These are phyloP conservation scores for Macrochelys suwanniensis DNA, from an alignment of 2,797 vertebrate species.

Conservation along the genomic window DNA sequence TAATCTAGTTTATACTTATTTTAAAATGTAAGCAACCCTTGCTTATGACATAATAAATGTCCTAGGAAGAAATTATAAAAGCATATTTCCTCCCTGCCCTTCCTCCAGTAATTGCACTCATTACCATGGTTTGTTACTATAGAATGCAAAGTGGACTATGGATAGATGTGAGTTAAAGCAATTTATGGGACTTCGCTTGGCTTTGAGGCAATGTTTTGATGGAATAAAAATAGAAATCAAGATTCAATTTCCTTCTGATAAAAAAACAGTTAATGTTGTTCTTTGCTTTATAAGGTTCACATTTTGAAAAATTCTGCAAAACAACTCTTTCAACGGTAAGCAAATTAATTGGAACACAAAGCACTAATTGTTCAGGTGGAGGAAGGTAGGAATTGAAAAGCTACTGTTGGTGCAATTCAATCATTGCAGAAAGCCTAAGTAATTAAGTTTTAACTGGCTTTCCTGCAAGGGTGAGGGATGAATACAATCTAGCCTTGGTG, in stretches of 20 bases:
- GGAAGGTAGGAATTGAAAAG: background rate
- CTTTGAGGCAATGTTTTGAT: slow-evolving; percentile 46
- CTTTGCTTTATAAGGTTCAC: slow-evolving; percentile 33
- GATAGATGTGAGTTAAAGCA: slow-evolving; percentile 8
- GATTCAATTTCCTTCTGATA: slow-evolving; percentile 18
- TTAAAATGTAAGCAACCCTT: background rate
- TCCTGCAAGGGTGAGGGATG: background rate
- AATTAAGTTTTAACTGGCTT: background rate
- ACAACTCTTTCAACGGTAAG: background rate
- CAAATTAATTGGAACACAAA: background rate
- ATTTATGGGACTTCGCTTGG: slow-evolving; percentile 20
- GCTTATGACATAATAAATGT: background rate
- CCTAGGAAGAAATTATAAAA: slow-evolving; percentile 3
- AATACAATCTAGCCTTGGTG: background rate
- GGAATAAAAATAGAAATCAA: slow-evolving; percentile 43
- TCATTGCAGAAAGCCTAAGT: background rate
- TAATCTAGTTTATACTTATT: background rate
- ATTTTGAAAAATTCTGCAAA: slow-evolving; percentile 33
- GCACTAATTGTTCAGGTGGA: slow-evolving; percentile 21
- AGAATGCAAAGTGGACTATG: background rate
- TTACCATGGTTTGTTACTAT: slow-evolving; percentile 29
- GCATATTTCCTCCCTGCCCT: background rate
- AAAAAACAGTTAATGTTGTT: slow-evolving; percentile 29
- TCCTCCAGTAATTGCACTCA: slow-evolving; percentile 28
- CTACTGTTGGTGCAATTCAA: background rate